Conservation (phyloP, 2,113 vertebrate genomes). For the Todiramphus chloris region DNA sequence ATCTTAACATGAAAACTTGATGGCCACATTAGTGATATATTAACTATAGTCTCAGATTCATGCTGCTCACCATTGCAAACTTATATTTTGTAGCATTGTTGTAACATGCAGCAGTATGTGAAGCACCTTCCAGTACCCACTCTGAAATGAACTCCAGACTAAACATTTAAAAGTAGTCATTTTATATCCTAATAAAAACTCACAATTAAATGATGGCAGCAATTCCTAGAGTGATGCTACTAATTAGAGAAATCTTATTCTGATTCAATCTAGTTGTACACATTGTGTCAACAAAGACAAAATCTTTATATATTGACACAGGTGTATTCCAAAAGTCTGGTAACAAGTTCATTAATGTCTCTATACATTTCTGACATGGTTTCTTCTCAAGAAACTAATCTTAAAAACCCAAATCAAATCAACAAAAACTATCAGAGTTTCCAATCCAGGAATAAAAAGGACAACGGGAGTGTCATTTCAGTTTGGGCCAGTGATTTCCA, state of each 20-base stretch:
- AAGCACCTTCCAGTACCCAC: neutral
- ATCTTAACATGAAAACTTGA: conserved; percentile 73
- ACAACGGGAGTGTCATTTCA: neutral
- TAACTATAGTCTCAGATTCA: conserved; percentile 15
- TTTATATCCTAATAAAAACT: neutral
- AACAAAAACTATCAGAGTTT: neutral
- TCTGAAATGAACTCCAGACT: neutral
- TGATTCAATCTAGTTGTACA: neutral
- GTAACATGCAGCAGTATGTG: neutral
- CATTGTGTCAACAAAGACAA: neutral
- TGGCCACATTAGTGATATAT: conserved; percentile 70
- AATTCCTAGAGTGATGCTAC: neutral
- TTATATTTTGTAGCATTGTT: conserved; percentile 14
- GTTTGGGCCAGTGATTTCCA: neutral
- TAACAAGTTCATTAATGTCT: neutral
- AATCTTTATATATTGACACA: neutral
- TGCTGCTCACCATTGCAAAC: neutral
- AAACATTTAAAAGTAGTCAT: neutral
- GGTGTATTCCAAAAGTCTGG: neutral
- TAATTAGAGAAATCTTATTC: neutral
- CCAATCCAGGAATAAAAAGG: neutral
- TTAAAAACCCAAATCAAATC: neutral
- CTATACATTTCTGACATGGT: neutral
- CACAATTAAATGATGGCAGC: neutral
- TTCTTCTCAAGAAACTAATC: neutral